Evolutionary conservation across 1,140 invertebrate species (phyloP), one percentile per base, ranked within the genome.

Genomic region (Sitobion miscanthi): DNA sequence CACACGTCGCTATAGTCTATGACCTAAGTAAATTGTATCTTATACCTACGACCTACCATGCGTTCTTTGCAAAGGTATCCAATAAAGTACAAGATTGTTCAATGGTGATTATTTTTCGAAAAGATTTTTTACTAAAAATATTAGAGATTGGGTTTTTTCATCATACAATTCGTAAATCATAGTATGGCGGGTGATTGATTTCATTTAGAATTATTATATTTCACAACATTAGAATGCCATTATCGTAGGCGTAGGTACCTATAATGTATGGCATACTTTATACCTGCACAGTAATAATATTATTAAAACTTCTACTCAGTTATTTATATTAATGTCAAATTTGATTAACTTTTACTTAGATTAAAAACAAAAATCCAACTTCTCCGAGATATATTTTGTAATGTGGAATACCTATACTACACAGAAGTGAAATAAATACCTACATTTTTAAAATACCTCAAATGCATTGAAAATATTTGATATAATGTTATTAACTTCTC

Each of bases 131-230:
- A 69, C n/a, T 69, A n/a, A 69, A 69, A 69, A 69, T 69, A 69
- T 69, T n/a, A n/a, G 14, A n/a, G 30, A 77, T 4, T 0, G 1
- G 3, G 14, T n/a, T 17, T 77, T 77, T 77, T n/a, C 17, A 4
- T n/a, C 5, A 17, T 77, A 17, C 62, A 20, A n/a, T 77, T 77
- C 11, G 62, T 14, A 17, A 77, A 77, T n/a, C n/a, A n/a, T 77
- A n/a, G 62, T 77, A 69, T 17, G n/a, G 38, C 38, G 38, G 30
- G 62, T 23, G 30, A 62, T 30, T 69, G 25, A n/a, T 77, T 77
- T n/a, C 30, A 77, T 77, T 77, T 77, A 77, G 62, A 77, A 77
- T 77, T 77, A 77, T 77, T 77, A 77, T 77, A 77, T 77, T 77
- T 77, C 62, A 6, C n/a, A 77, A 77, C 14, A 77, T n/a, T 77